These are phyloP conservation scores for Drosophila miranda DNA, from an alignment of 1,140 invertebrate species.

Conservation along the genomic window DNA sequence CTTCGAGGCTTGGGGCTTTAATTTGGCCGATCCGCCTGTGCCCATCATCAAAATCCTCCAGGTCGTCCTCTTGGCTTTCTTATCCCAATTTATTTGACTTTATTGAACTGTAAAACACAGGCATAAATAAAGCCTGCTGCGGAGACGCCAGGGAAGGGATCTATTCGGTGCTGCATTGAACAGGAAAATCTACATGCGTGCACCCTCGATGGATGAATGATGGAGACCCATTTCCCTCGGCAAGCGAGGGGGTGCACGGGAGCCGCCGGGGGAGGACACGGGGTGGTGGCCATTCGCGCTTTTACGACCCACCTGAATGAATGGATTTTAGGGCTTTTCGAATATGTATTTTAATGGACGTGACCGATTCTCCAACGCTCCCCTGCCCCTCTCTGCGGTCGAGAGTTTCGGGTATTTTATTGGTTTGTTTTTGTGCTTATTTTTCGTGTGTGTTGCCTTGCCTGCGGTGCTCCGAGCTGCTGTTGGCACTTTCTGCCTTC, in stretches of 20 bases:
- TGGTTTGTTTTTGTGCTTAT: conserved; percentile 42
- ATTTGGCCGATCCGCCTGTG: conserved; percentile 54
- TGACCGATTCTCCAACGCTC: conserved; percentile 22
- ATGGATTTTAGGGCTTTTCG: conserved; percentile 65
- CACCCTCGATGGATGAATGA: conserved; percentile 37
- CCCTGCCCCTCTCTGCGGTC: conserved; percentile 5
- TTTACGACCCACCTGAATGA: conserved; percentile 62
- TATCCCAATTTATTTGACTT: conserved; percentile 72
- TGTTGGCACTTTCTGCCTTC: conserved; percentile 54
- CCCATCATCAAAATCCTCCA: conserved; percentile 51
- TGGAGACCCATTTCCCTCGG: conserved; percentile 32
- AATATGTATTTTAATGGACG: conserved; percentile 71
- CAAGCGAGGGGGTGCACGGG: neutral
- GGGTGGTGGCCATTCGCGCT: conserved; percentile 36
- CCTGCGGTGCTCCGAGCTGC: conserved; percentile 41
- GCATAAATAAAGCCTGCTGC: conserved; percentile 53
- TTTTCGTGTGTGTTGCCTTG: conserved; percentile 29
- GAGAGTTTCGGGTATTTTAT: conserved; percentile 59
- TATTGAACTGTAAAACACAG: conserved; percentile 71
- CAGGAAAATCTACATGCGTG: conserved; percentile 27
- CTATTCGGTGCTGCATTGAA: conserved; percentile 10
- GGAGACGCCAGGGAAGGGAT: neutral
- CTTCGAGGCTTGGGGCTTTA: conserved; percentile 43
- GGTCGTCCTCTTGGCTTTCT: conserved; percentile 23
- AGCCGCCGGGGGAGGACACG: neutral